A percentile compares a stretch with the other conserved stretches of the same genome.
Evolutionary conservation across 2,113 vertebrate species (phyloP).

Genomic region (Orcinus orca): DNA sequence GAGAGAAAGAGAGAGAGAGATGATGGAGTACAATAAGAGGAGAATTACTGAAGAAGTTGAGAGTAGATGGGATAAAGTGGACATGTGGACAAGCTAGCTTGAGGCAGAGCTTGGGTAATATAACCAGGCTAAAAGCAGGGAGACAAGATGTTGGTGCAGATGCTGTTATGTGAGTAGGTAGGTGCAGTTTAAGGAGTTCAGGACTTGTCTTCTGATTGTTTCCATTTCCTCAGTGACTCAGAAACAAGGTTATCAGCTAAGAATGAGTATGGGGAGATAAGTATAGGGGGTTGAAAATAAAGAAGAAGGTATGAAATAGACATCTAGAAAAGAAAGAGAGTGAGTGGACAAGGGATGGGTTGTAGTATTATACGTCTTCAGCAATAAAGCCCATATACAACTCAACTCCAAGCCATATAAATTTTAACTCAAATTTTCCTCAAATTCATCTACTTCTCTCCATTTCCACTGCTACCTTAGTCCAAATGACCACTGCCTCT

Average conservation of each 20-base stretch:
- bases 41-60: background rate
- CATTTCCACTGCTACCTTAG: background rate
- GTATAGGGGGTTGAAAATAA: background rate
- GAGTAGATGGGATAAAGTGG: background rate
- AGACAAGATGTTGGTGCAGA: too few relatives aligned
- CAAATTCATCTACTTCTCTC: background rate
- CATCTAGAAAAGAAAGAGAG: background rate
- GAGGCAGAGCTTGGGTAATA: background rate
- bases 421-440: background rate
- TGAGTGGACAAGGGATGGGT: background rate
- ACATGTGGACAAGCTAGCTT: background rate
- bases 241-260: background rate
- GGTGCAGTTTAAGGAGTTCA: background rate
- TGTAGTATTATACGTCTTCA: background rate
- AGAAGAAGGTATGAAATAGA: background rate
- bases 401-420: background rate
- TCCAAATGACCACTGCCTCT: background rate
- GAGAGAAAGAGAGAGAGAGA: background rate
- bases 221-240: background rate
- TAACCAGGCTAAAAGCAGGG: background rate
- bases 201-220: background rate
- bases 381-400: background rate
- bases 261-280: background rate
- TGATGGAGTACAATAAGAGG: background rate
- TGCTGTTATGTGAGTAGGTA: background rate